A percentile compares a stretch with the other conserved stretches of the same genome.
Evolutionary conservation across 2,797 vertebrate genomes (phyloP).

Genomic region (Pampus argenteus): DNA sequence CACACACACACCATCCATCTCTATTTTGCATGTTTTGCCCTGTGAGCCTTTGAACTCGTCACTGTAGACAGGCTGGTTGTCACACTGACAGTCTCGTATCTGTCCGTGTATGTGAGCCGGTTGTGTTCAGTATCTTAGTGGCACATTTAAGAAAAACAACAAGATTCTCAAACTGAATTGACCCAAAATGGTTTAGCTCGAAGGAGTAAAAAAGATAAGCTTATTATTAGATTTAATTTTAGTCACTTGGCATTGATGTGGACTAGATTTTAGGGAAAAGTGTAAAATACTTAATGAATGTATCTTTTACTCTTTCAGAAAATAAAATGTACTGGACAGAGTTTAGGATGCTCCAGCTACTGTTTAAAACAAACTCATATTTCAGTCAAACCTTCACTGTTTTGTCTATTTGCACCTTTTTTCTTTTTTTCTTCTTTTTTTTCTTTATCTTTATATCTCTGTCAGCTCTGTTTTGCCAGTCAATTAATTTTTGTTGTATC

Average conservation of each 20-base stretch:
- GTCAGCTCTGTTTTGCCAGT: conserved; percentile 58
- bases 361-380: background rate
- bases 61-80: conserved; percentile 47
- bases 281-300: conserved; percentile 13
- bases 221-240: conserved; percentile 71
- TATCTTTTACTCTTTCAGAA: conserved; percentile 16
- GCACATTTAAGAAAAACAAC: conserved; percentile 57
- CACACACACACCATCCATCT: conserved; percentile 39
- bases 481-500: conserved; percentile 50
- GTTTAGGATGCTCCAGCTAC: background rate
- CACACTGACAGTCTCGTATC: conserved; percentile 23
- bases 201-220: conserved; percentile 63
- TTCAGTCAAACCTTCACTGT: conserved; percentile 3
- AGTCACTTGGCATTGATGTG: conserved; percentile 55
- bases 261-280: conserved; percentile 51
- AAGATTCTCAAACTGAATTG: conserved; percentile 54
- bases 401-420: conserved; percentile 5
- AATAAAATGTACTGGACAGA: background rate
- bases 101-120: conserved; percentile 15
- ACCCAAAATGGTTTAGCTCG: conserved; percentile 67
- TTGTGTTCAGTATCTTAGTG: conserved; percentile 48
- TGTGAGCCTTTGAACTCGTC: conserved; percentile 48
- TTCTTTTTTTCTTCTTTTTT: conserved; percentile 22
- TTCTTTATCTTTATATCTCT: conserved; percentile 43
- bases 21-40: conserved; percentile 34